These are phyloP conservation scores for Uria lomvia DNA, from an alignment of 2,113 vertebrate genomes.

Conservation along the genomic window DNA sequence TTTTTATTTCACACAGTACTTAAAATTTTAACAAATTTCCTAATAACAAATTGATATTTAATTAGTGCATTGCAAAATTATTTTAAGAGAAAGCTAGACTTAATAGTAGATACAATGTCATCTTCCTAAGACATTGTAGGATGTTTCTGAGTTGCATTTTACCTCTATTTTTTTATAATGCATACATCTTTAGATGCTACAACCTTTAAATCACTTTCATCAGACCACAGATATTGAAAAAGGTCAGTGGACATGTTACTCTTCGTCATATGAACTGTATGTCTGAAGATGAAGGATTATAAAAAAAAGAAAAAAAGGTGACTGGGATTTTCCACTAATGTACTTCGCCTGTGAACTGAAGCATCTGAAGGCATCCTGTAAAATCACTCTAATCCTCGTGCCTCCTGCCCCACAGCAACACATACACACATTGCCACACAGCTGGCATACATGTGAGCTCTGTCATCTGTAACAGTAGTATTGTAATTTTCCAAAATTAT, in stretches of 20 bases:
- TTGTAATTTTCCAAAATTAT: not conserved
- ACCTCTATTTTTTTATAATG: not conserved
- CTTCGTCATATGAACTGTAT: not conserved
- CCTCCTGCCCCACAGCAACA: not conserved
- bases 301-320: not conserved
- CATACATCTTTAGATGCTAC: not conserved
- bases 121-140: not conserved
- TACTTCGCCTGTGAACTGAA: not conserved
- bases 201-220: slow-evolving; percentile 13
- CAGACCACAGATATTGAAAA: not conserved
- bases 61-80: slow-evolving; percentile 12
- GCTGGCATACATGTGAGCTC: not conserved
- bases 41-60: not conserved
- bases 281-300: not conserved
- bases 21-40: not conserved
- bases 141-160: not conserved
- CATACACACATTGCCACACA: not conserved
- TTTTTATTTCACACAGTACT: not conserved
- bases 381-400: not conserved
- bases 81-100: not conserved
- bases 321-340: not conserved
- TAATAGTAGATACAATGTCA: not conserved
- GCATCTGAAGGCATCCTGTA: not conserved
- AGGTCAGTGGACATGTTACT: not conserved
- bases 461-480: not conserved